Base-by-base conservation (phyloP, 2,113 vertebrate genomes). In the Cisticola juncidis region DNA sequence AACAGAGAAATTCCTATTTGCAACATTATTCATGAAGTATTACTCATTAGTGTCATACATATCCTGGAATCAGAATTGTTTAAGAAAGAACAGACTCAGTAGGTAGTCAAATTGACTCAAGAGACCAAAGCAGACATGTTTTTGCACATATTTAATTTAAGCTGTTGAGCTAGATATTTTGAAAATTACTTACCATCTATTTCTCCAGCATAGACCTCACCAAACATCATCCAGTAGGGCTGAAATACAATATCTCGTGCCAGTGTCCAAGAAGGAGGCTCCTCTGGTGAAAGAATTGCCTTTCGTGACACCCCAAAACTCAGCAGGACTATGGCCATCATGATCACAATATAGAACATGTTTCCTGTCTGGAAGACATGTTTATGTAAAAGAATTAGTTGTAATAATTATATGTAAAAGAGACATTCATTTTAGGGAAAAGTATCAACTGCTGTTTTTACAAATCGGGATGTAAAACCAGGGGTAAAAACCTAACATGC, bases 171-270 rank as follows among this genome's bases (percentile, higher is more conserved):
- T 60, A 47, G 42, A 61, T 42, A 61, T 45, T 40, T 25, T 65
- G 17, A 82, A 97, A 90, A 83, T 26, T 61, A 98, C 98, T 19
- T 82, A 99, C 99, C 97, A 89, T 99, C 98, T 93, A 99, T 99
- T 61, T 99, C 98, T 38, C 73, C 65, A 64, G 99, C 99, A 79
- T 99, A 99, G 31, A 99, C 99, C 88, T 99, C 99, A 94, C 99
- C 99, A 69, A 99, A 99, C 71, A 99, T 99, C 99, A 99, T 99
- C 98, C 99, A 99, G 93, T 99, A 99, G 8, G 99, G 99, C 20
- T 99, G 98, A 96, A 99, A 99, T 17, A 99, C 98, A 12, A 99
- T 97, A 79, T 99, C 99, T 85, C 98, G 97, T 22, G 98, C 99
- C 3, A 99, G 97, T 38, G 89, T 97, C 99, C 99, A 99, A 25